These are phyloP conservation scores for Calycopis cecrops DNA, from an alignment of 1,140 invertebrate species.

Conservation along the genomic window DNA sequence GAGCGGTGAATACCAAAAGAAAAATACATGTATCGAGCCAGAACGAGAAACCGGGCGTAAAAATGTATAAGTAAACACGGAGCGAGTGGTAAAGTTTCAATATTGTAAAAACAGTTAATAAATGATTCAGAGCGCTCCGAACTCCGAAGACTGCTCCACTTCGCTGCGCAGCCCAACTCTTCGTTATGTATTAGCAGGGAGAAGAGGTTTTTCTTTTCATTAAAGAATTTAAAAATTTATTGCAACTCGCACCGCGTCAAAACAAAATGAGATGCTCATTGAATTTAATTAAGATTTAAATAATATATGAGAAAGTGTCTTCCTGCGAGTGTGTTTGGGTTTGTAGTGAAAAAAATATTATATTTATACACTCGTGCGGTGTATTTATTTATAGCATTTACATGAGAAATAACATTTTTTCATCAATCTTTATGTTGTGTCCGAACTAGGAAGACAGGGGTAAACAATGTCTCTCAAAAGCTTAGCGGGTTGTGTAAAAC, in stretches of 20 bases:
- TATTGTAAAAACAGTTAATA: conserved; percentile 33
- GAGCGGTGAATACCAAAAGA: conserved; percentile 17
- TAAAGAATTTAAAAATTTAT: conserved; percentile 8
- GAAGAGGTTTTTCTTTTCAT: conserved; percentile 13
- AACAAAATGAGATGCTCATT: neutral
- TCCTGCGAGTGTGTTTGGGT: too few species aligned
- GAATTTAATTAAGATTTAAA: too few species aligned
- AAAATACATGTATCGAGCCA: conserved; percentile 14
- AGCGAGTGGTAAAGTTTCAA: conserved; percentile 36
- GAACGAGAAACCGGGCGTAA: conserved; percentile 10
- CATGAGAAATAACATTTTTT: too few species aligned
- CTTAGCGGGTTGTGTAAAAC: too few species aligned
- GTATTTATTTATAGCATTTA: too few species aligned
- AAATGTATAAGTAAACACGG: conserved; percentile 23
- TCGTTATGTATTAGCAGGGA: conserved; percentile 30
- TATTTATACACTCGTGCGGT: too few species aligned
- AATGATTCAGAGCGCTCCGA: conserved; percentile 35
- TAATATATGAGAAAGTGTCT: too few species aligned
- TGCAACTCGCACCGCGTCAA: neutral
- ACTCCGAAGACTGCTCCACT: conserved; percentile 32
- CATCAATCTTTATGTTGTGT: too few species aligned
- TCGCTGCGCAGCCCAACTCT: conserved; percentile 34
- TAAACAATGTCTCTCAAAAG: too few species aligned
- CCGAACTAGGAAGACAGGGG: too few species aligned
- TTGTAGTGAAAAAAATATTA: too few species aligned